Conservation (phyloP, 2,113 vertebrate genomes). For the Gallinago paraguaiae region DNA sequence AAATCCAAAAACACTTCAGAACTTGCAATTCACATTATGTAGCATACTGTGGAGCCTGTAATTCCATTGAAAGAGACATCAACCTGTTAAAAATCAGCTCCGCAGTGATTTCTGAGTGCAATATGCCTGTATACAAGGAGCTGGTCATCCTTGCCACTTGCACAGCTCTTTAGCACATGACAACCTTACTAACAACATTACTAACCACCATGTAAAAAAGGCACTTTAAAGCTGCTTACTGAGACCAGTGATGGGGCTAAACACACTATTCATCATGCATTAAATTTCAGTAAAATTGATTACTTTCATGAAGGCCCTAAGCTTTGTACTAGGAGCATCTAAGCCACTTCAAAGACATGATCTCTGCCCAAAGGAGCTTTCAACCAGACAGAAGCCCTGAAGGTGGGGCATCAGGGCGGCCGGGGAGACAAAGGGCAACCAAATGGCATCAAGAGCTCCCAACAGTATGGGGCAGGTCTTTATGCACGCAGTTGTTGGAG, state of each 20-base stretch:
- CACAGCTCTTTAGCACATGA: background rate
- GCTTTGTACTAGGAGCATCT: background rate
- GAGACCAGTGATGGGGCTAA: background rate
- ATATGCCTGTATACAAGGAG: background rate
- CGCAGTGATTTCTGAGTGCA: background rate
- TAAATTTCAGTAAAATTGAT: background rate
- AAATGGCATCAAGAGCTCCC: background rate
- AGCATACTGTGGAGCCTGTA: background rate
- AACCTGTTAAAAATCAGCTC: background rate
- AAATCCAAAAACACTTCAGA: background rate
- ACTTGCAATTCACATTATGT: background rate
- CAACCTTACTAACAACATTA: background rate
- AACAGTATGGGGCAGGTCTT: background rate
- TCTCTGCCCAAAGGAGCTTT: constrained; percentile 27
- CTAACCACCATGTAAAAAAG: fast-evolving
- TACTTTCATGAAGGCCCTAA: background rate
- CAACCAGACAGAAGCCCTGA: background rate
- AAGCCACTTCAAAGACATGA: constrained; percentile 17
- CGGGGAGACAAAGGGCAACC: background rate
- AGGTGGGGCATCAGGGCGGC: background rate
- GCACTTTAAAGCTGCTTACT: background rate
- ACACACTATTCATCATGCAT: background rate
- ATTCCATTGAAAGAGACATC: background rate
- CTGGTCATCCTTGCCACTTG: background rate
- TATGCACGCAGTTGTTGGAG: background rate